Evolutionary conservation across 2,888 invertebrate species (phyloP).

Genomic region (Galeopsomyia nigrocyanea): DNA sequence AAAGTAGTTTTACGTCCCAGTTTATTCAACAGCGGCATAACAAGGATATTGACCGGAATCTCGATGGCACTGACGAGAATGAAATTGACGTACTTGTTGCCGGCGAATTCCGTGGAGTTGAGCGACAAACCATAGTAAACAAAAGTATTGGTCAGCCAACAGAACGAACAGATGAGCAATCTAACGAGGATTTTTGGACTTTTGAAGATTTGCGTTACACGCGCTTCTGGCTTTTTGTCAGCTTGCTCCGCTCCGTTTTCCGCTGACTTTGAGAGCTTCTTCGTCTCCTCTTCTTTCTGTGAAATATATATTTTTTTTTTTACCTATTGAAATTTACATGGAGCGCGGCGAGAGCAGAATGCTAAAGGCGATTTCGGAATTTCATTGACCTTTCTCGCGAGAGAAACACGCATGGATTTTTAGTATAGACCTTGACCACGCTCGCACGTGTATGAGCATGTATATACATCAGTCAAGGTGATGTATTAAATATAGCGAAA

Average conservation of each 20-base stretch:
- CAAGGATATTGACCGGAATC: constrained; percentile 80
- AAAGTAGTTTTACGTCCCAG: constrained; percentile 72
- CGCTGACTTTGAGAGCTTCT: constrained; percentile 14
- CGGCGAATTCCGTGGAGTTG: constrained; percentile 81
- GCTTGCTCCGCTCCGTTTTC: constrained; percentile 38
- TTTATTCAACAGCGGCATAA: constrained; percentile 75
- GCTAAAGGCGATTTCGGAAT: too few species aligned
- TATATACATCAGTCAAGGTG: too few species aligned
- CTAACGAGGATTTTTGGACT: constrained; percentile 72
- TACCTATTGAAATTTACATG: neutral
- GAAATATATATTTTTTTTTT: neutral
- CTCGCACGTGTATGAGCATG: too few species aligned
- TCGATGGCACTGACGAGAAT: constrained; percentile 78
- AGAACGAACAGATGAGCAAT: constrained; percentile 78
- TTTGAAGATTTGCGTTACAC: constrained; percentile 69
- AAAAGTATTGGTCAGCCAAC: constrained; percentile 85
- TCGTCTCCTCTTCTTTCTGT: constrained; percentile 15
- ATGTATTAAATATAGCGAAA: too few species aligned
- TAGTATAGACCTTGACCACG: too few species aligned
- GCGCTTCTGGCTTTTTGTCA: constrained; percentile 48
- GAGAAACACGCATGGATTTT: too few species aligned
- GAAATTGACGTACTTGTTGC: constrained; percentile 84
- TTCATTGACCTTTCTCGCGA: too few species aligned
- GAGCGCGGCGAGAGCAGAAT: too few species aligned
- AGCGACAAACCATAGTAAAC: constrained; percentile 86